phyloP scores from a whole-genome alignment of 2,888 invertebrate species.

The Apodemia mormo region DNA sequence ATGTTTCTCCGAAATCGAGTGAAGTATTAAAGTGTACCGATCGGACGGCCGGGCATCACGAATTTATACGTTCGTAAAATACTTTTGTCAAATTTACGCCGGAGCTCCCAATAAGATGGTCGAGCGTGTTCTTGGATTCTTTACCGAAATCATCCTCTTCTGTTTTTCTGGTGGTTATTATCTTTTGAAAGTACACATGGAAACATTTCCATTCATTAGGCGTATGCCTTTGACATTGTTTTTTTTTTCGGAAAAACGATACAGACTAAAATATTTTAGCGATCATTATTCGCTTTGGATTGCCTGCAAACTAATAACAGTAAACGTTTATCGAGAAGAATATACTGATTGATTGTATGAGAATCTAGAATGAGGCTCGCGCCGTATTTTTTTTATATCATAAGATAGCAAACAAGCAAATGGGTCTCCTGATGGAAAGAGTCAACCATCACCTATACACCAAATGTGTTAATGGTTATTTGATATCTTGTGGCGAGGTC shows the following conservation, averaged over 20 bases:
- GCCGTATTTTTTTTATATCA: too few relatives aligned
- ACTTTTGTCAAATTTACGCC: slow-evolving; percentile 79
- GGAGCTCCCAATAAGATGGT: slow-evolving; percentile 65
- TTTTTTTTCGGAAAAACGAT: slow-evolving; percentile 31
- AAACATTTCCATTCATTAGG: slow-evolving; percentile 44
- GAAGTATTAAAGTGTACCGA: slow-evolving; percentile 63
- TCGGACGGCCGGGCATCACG: slow-evolving; percentile 60
- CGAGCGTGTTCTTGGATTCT: slow-evolving; percentile 56
- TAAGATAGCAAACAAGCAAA: too few relatives aligned
- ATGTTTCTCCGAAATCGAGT: slow-evolving; percentile 65
- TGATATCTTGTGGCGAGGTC: too few relatives aligned
- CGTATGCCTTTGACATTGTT: slow-evolving; percentile 43
- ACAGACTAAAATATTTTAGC: slow-evolving; percentile 15
- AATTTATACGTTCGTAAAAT: slow-evolving; percentile 79
- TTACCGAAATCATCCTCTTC: slow-evolving; percentile 71
- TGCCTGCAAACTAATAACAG: slow-evolving; percentile 17
- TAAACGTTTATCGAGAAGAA: slow-evolving; percentile 6
- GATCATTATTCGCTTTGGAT: slow-evolving; percentile 1
- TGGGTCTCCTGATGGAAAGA: too few relatives aligned
- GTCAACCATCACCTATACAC: too few relatives aligned
- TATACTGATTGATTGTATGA: background rate
- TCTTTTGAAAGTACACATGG: slow-evolving; percentile 45
- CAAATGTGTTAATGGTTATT: too few relatives aligned
- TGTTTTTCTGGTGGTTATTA: slow-evolving; percentile 70
- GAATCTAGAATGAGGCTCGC: background rate